These are phyloP conservation scores for Volucella zonaria DNA, from an alignment of 2,888 invertebrate species.

Conservation along the genomic window DNA sequence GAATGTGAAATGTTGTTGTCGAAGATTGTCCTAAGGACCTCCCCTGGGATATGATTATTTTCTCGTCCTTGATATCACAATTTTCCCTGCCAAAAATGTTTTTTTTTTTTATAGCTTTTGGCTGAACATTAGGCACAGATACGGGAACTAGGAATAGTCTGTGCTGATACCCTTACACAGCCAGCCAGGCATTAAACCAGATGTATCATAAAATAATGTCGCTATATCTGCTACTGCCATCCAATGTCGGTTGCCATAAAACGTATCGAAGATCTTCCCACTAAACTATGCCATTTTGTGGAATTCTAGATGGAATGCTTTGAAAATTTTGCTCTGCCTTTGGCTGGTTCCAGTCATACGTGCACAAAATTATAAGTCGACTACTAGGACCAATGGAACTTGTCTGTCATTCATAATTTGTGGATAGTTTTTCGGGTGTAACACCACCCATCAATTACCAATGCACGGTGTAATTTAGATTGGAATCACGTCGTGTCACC, in stretches of 20 bases:
- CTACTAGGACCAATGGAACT: conserved; percentile 22
- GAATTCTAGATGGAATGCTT: not conserved
- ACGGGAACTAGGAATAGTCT: not conserved
- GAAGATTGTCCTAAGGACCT: conserved; percentile 14
- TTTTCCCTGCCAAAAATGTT: conserved; percentile 2
- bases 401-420: conserved; percentile 24
- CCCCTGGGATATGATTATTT: conserved; percentile 21
- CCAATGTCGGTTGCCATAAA: conserved; percentile 16
- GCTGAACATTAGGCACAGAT: conserved; percentile 12
- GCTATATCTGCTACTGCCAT: conserved; percentile 15
- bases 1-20: conserved; percentile 4
- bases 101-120: conserved; percentile 1
- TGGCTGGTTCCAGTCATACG: conserved; percentile 13
- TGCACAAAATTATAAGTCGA: conserved; percentile 23
- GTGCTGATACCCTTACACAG: too few species aligned
- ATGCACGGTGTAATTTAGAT: conserved; percentile 31
- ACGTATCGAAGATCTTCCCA: not conserved
- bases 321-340: not conserved
- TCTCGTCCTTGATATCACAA: conserved; percentile 7
- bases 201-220: conserved; percentile 46
- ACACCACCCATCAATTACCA: conserved; percentile 32
- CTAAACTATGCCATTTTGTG: conserved; percentile 5
- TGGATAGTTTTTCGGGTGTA: conserved; percentile 14
- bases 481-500: conserved; percentile 47
- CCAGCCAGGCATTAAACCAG: conserved; percentile 9